These are phyloP conservation scores for Rhinoptilus africanus DNA, from an alignment of 2,113 vertebrate genomes.

Conservation along the genomic window DNA sequence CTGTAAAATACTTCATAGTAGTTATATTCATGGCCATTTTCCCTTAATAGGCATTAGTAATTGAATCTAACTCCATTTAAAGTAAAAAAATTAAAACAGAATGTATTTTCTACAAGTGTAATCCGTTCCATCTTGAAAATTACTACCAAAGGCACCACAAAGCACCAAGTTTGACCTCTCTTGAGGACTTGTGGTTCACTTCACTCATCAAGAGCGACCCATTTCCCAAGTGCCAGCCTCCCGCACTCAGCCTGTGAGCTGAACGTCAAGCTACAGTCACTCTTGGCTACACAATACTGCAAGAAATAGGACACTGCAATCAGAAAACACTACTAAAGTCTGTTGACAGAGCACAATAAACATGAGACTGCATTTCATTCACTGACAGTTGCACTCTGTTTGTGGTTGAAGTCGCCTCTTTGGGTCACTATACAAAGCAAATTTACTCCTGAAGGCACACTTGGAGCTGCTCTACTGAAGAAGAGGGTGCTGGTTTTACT, in stretches of 20 bases:
- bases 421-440: background rate
- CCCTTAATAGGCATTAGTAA: background rate
- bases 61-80: background rate
- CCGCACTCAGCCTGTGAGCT: accelerated
- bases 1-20: background rate
- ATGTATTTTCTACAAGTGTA: background rate
- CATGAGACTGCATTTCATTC: background rate
- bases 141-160: background rate
- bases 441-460: background rate
- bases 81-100: background rate
- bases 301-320: background rate
- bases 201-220: accelerated
- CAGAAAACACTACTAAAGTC: background rate
- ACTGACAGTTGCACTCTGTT: background rate
- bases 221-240: background rate
- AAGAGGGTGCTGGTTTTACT: background rate
- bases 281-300: background rate
- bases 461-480: background rate
- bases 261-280: background rate
- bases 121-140: background rate
- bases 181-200: background rate
- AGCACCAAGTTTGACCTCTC: background rate
- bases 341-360: background rate
- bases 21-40: background rate
- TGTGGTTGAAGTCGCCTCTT: background rate